phyloP scores from a whole-genome alignment of 2,888 invertebrate species.

The Cheilosia impressa region DNA sequence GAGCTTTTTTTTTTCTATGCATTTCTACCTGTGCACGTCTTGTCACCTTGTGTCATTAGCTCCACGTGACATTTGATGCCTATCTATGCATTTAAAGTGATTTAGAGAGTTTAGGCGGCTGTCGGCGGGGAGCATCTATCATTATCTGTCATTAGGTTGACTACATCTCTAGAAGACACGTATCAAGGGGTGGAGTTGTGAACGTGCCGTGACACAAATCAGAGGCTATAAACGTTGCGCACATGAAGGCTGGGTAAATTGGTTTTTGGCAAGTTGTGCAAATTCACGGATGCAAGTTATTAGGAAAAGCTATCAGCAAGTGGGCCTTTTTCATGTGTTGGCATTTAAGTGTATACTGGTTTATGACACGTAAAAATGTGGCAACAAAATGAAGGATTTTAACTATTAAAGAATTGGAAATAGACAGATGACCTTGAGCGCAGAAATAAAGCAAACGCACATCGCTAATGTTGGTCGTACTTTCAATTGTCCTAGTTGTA shows the following conservation, averaged over 20 bases:
- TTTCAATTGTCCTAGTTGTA: too few relatives aligned
- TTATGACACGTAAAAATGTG: background rate
- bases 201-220: constrained; percentile 9
- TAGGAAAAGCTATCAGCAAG: background rate
- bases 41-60: constrained; percentile 29
- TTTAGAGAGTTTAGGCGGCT: constrained; percentile 38
- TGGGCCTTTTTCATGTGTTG: background rate
- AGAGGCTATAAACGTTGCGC: background rate
- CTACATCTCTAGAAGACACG: background rate
- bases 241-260: background rate
- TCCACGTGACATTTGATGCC: constrained; percentile 45
- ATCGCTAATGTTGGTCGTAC: too few relatives aligned
- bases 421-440: too few relatives aligned
- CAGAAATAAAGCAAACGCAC: too few relatives aligned
- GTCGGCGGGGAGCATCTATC: constrained; percentile 24
- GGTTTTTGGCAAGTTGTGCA: background rate
- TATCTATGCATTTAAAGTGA: constrained; percentile 34
- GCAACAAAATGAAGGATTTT: too few relatives aligned
- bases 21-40: background rate
- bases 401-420: too few relatives aligned
- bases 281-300: background rate
- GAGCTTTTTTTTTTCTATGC: constrained; percentile 2
- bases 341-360: background rate
- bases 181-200: background rate
- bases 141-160: constrained; percentile 26